A percentile compares a stretch with the other conserved stretches of the same genome.
Evolutionary conservation across 2,888 invertebrate species (phyloP).

Genomic region (Calameuta filiformis): DNA sequence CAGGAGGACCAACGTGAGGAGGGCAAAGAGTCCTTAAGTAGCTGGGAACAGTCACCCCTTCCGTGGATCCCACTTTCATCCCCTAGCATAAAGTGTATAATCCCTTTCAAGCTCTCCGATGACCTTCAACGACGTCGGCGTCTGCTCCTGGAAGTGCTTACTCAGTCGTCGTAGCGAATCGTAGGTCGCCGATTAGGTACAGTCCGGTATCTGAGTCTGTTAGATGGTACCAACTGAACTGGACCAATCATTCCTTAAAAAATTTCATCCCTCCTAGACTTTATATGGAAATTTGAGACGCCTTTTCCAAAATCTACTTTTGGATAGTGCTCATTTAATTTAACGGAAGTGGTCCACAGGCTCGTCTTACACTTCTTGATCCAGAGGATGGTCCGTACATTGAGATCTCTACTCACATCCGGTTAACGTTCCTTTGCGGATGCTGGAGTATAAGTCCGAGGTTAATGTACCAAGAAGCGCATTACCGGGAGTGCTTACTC

Average conservation of each 20-base stretch:
- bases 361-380: neutral
- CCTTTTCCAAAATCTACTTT: neutral
- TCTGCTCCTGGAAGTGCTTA: constrained; percentile 46
- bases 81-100: neutral
- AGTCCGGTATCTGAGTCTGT: constrained; percentile 1
- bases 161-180: constrained; percentile 50
- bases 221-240: neutral
- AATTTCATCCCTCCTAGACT: too few species aligned
- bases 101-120: neutral
- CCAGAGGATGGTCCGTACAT: neutral
- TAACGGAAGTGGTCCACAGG: neutral
- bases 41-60: constrained; percentile 34
- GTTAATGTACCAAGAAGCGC: constrained; percentile 60
- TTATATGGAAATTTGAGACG: neutral
- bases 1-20: constrained; percentile 10
- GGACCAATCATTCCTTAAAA: neutral
- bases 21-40: constrained; percentile 45
- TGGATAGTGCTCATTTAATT: neutral
- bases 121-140: constrained; percentile 10
- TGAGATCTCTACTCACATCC: neutral
- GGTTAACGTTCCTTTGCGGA: neutral
- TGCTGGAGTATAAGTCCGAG: constrained; percentile 37
- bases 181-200: constrained; percentile 26
- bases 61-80: neutral
- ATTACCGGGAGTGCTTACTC: constrained; percentile 54